A percentile compares a stretch with the other conserved stretches of the same genome.
Evolutionary conservation across 2,113 vertebrate species (phyloP).

Genomic region (Aramus guarauna): DNA sequence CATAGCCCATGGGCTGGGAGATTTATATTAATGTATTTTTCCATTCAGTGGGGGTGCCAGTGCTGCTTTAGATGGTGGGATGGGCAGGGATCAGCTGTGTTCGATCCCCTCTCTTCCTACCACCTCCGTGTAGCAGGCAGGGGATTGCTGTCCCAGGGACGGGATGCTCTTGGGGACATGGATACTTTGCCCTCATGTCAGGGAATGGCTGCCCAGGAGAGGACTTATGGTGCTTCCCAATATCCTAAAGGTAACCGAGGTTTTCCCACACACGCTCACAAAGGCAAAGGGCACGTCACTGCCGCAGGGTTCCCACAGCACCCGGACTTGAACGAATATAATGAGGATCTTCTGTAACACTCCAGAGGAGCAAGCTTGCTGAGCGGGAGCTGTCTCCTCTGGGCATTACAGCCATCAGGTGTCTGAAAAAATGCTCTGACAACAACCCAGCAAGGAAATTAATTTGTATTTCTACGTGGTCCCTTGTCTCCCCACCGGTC

Average conservation of each 20-base stretch:
- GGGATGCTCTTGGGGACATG: neutral
- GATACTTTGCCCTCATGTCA: neutral
- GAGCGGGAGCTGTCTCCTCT: neutral
- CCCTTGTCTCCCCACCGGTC: neutral
- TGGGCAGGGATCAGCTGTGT: neutral
- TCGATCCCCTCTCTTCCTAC: neutral
- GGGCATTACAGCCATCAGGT: neutral
- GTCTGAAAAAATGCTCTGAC: neutral
- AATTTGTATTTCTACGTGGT: neutral
- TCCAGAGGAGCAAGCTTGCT: neutral
- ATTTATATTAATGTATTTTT: neutral
- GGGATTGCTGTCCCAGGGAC: neutral
- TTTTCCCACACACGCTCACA: accelerated
- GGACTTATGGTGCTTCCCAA: neutral
- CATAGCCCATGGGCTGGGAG: accelerated
- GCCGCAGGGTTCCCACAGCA: neutral
- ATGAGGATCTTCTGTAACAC: neutral
- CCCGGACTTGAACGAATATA: accelerated
- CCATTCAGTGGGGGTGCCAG: neutral
- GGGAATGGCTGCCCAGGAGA: neutral
- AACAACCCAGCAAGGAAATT: neutral
- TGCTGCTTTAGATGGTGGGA: neutral
- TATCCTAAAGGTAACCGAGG: neutral
- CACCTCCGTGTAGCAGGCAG: accelerated
- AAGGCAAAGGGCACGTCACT: neutral